Base-by-base conservation (phyloP, 2,113 vertebrate species). In the Polypterus senegalus region DNA sequence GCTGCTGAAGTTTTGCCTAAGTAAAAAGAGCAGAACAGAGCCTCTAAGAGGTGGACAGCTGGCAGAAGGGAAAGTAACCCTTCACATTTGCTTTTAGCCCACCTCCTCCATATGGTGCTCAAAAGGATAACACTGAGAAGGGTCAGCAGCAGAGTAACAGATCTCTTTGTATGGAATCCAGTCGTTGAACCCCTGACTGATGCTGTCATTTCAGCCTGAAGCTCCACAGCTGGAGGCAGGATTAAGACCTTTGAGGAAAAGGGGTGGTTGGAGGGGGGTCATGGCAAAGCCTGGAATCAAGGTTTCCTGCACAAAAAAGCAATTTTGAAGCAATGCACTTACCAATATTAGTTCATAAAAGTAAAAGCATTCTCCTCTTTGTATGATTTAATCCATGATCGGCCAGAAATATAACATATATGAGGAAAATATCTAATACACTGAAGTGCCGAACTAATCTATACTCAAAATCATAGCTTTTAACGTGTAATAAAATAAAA, bases 311-410 rank as follows among this genome's bases (percentile, higher is more conserved):
- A 49, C 6, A 70, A 66, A 67, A 11, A 74, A 71, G 63, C 70
- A 73, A 68, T 74, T 78, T 44, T 74, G 44, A 48, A 68, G 45
- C 59, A 8, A 62, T 77, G 77, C 72, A 80, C 76, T 86, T 78
- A 83, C 48, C 65, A 63, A 73, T 82, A 83, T 82, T 76, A 78
- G 65, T 77, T 83, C 76, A 76, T 81, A 75, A 80, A 79, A 81
- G 52, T 72, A 81, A 85, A 79, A 83, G 74, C 71, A 70, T 78
- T 77, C 69, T 71, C 71, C 68, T 70, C 63, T 66, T 54, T 67
- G 74, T 61, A 57, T 64, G 59, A 63, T 67, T 76, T 83, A 82
- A 82, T 77, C 80, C 67, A 54, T 64, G 62, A 27, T 27, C 27
- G 27, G 27, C 45, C 58, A n/a, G 47, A 49, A 3, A 10, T 46